These are phyloP conservation scores for Lepilemur septentrionalis DNA, from an alignment of 2,797 vertebrate genomes.

Conservation along the genomic window DNA sequence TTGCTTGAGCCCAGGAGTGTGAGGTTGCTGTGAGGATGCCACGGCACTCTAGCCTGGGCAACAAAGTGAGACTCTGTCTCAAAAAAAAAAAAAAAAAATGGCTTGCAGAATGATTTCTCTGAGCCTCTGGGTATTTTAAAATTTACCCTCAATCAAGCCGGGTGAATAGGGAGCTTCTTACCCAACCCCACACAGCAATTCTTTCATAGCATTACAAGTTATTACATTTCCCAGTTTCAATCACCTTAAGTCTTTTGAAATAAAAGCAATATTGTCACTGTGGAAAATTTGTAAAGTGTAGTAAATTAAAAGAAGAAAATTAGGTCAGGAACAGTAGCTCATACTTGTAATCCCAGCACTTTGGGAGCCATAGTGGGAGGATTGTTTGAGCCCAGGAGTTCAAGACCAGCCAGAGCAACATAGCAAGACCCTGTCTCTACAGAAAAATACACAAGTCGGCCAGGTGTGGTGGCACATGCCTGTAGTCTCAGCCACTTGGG, in stretches of 20 bases:
- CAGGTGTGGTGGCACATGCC: background rate
- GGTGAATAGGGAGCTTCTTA: background rate
- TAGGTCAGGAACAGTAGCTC: background rate
- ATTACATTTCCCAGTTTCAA: background rate
- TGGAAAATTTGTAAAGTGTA: background rate
- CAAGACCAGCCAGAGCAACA: background rate
- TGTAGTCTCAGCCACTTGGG: background rate
- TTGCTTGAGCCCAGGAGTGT: no score
- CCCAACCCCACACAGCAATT: background rate
- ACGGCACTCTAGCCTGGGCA: no score
- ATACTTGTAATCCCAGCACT: background rate
- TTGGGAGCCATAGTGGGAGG: background rate
- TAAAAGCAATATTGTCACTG: background rate
- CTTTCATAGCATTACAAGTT: background rate
- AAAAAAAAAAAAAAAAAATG: background rate
- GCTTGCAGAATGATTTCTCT: background rate
- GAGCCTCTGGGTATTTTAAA: background rate
- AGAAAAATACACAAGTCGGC: background rate
- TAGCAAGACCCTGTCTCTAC: background rate
- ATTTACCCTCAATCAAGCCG: background rate
- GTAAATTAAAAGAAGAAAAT: conserved; percentile 35
- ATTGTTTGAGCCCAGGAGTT: background rate
- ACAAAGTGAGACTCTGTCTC: no score
- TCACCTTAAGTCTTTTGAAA: background rate
- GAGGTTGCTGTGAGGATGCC: no score